These are phyloP conservation scores for Orycteropus afer DNA, from an alignment of 2,113 vertebrate genomes.

Conservation along the genomic window DNA sequence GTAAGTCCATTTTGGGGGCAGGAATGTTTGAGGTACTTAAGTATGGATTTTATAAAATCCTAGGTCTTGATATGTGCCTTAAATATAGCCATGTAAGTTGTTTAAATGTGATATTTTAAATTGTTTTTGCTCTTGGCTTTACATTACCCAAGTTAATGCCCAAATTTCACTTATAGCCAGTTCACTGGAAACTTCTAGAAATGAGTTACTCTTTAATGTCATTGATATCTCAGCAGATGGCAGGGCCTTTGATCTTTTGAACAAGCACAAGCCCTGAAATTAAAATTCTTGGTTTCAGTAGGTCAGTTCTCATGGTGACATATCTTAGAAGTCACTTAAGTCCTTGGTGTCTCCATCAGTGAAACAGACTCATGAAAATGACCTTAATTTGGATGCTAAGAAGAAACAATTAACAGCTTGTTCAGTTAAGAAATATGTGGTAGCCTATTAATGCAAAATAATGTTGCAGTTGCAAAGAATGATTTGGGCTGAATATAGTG, in stretches of 20 bases:
- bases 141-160: background rate
- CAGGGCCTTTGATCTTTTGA: background rate
- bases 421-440: background rate
- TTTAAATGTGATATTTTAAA: background rate
- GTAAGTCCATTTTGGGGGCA: background rate
- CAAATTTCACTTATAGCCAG: background rate
- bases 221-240: background rate
- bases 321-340: background rate
- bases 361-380: background rate
- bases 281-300: background rate
- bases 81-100: background rate
- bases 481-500: background rate
- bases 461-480: background rate
- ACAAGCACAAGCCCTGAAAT: background rate
- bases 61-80: background rate
- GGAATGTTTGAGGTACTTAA: background rate
- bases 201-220: background rate
- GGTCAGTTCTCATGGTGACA: background rate
- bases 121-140: constrained; percentile 10
- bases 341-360: background rate
- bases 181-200: constrained; percentile 14
- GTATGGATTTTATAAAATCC: constrained; percentile 18
- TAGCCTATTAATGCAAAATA: background rate
- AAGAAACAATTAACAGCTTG: background rate
- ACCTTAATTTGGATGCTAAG: background rate